phyloP scores from a whole-genome alignment of 2,888 invertebrate species.

The Blera fallax region DNA sequence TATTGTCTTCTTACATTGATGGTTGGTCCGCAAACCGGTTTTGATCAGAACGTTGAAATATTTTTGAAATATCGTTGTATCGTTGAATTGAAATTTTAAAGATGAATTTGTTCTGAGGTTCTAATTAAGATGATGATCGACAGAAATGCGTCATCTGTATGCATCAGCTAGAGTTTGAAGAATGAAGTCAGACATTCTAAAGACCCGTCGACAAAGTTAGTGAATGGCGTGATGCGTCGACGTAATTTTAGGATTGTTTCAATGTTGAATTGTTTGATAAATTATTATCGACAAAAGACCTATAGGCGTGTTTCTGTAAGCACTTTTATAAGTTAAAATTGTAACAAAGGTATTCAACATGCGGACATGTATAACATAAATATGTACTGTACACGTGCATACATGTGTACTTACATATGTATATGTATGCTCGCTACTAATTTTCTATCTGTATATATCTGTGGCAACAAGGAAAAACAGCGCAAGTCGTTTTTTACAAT shows the following conservation, averaged over 20 bases:
- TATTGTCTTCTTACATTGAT: neutral
- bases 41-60: neutral
- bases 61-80: neutral
- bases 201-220: neutral
- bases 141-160: slow-evolving; percentile 6
- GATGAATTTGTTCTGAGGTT: neutral
- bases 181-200: slow-evolving; percentile 9
- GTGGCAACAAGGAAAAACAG: no score
- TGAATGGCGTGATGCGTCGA: no score
- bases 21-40: neutral
- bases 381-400: no score
- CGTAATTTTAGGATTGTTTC: no score
- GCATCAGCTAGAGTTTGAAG: neutral
- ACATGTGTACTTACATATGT: no score
- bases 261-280: neutral
- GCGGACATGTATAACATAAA: neutral
- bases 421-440: no score
- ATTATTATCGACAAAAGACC: neutral
- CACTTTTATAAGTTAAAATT: neutral
- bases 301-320: neutral
- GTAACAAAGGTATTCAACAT: neutral
- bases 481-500: no score
- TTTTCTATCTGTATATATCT: no score
- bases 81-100: neutral
- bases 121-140: neutral